phyloP scores from a whole-genome alignment of 1,140 invertebrate species.

The Brachionus calyciflorus region DNA sequence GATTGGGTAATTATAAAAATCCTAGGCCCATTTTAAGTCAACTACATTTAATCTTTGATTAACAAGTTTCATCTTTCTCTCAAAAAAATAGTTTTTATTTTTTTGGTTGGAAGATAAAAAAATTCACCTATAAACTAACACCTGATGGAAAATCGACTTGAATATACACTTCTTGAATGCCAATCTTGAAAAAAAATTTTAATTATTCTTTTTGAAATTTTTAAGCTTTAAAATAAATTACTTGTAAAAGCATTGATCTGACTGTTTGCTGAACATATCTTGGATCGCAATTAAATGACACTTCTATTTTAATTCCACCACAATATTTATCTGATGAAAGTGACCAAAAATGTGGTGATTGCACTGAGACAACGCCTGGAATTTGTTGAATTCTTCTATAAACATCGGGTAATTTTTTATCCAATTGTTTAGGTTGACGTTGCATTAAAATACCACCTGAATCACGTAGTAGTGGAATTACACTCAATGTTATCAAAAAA shows the following conservation, averaged over 20 bases:
- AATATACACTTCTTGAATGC: slow-evolving; percentile 19
- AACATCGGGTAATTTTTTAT: slow-evolving; percentile 19
- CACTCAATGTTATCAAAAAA: slow-evolving; percentile 63
- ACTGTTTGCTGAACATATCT: slow-evolving; percentile 3
- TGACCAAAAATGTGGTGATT: slow-evolving; percentile 41
- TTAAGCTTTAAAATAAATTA: not conserved
- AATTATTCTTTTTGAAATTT: not conserved
- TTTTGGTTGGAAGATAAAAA: too few species aligned
- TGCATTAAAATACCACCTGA: slow-evolving; percentile 45
- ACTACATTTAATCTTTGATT: too few species aligned
- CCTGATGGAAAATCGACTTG: slow-evolving; percentile 33
- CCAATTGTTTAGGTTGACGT: slow-evolving; percentile 42
- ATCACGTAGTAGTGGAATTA: slow-evolving; percentile 31
- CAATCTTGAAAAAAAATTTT: not conserved
- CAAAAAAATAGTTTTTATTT: too few species aligned
- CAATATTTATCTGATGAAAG: slow-evolving; percentile 25
- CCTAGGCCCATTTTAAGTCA: too few species aligned
- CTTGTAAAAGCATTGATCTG: slow-evolving; percentile 10
- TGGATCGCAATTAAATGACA: slow-evolving; percentile 46
- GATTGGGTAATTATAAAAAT: too few species aligned
- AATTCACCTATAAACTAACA: slow-evolving; percentile 3
- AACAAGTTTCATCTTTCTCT: too few species aligned
- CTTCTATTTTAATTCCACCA: slow-evolving; percentile 37
- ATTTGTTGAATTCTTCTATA: slow-evolving; percentile 27
- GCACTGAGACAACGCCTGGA: slow-evolving; percentile 16